These are phyloP conservation scores for Patella vulgata DNA, from an alignment of 1,140 invertebrate genomes.

Conservation along the genomic window DNA sequence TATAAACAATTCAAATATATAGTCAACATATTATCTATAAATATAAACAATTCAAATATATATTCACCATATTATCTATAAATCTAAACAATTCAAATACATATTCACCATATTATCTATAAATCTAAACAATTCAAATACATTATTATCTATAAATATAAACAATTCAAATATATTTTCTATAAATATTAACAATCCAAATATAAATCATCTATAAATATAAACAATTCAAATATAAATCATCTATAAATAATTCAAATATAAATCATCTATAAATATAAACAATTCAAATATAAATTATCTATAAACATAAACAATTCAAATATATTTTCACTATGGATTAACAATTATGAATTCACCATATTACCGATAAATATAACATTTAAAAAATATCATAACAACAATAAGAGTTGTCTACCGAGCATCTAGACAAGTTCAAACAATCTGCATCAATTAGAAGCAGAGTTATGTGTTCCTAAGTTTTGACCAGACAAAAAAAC, in stretches of 20 bases:
- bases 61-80: too few species aligned
- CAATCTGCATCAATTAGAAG: neutral
- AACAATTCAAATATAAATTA: neutral
- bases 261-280: constrained; percentile 1
- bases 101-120: constrained; percentile 34
- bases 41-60: neutral
- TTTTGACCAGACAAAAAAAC: too few species aligned
- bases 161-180: neutral
- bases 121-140: neutral
- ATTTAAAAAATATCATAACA: neutral
- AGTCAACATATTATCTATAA: neutral
- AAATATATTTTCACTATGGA: too few species aligned
- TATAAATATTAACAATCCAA: too few species aligned
- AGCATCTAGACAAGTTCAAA: neutral
- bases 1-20: neutral
- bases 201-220: constrained; percentile 32
- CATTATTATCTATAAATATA: neutral
- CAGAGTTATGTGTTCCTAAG: neutral
- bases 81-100: neutral
- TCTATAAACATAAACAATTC: neutral
- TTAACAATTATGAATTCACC: neutral
- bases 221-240: neutral
- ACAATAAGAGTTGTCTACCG: neutral
- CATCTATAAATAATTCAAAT: neutral
- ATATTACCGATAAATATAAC: neutral